phyloP scores from a whole-genome alignment of 1,140 invertebrate genomes.

The Augochlora pura region DNA sequence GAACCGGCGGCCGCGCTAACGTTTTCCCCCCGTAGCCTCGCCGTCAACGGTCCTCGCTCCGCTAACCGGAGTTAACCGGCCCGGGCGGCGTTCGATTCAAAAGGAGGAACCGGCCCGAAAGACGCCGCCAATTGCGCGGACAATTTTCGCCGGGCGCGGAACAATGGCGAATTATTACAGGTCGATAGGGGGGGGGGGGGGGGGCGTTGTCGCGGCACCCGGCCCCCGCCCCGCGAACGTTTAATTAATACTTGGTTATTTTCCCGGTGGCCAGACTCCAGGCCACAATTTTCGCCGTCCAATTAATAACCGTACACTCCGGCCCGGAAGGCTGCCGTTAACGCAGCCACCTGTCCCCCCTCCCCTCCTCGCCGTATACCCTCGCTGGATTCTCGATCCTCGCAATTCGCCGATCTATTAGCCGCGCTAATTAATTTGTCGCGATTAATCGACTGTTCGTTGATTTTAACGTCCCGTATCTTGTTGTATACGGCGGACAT shows the following conservation, averaged over 20 bases:
- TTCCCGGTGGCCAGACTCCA: slow-evolving; percentile 16
- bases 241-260: slow-evolving; percentile 48
- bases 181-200: slow-evolving; percentile 26
- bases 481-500: too few species aligned
- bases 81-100: slow-evolving; percentile 18
- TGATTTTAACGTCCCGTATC: too few species aligned
- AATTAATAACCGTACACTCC: slow-evolving; percentile 28
- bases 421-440: too few species aligned
- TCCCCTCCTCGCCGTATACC: too few species aligned
- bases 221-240: slow-evolving; percentile 27
- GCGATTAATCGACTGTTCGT: too few species aligned
- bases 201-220: not conserved
- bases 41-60: too few species aligned
- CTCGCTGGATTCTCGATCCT: not conserved
- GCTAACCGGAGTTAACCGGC: not conserved
- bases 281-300: slow-evolving; percentile 29
- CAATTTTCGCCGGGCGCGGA: slow-evolving; percentile 22
- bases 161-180: slow-evolving; percentile 44
- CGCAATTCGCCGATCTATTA: not conserved
- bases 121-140: slow-evolving; percentile 20
- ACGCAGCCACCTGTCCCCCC: too few species aligned
- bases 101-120: not conserved
- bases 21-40: too few species aligned
- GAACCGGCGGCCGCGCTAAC: too few species aligned
- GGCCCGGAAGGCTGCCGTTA: not conserved